phyloP scores from a whole-genome alignment of 2,113 vertebrate species.

The Ameiurus melas region DNA sequence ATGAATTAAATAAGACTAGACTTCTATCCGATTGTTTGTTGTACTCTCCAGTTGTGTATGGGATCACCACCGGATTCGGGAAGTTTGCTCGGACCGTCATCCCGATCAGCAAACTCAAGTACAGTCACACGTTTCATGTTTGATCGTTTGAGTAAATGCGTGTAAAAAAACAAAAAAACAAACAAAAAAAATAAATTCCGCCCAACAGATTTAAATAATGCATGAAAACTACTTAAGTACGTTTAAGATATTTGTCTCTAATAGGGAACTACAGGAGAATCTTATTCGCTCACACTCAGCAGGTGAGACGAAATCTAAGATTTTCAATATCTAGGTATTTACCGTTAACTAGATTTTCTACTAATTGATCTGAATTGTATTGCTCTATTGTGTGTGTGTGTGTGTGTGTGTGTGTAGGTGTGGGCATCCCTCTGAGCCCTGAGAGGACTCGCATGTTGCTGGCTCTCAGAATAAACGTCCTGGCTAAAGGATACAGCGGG shows the following conservation, averaged over 20 bases:
- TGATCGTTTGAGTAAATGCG: background rate
- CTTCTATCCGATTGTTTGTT: conserved; percentile 31
- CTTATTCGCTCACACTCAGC: conserved; percentile 95
- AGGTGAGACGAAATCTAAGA: conserved; percentile 72
- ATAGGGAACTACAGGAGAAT: conserved; percentile 94
- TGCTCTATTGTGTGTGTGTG: background rate
- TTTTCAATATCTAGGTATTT: background rate
- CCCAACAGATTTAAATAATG: background rate
- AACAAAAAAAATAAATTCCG: background rate
- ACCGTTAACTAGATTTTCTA: background rate
- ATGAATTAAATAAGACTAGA: background rate
- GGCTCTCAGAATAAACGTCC: conserved; percentile 92
- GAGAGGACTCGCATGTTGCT: conserved; percentile 94
- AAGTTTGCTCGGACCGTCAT: conserved; percentile 97
- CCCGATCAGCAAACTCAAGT: conserved; percentile 89
- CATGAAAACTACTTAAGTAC: background rate
- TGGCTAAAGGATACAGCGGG: conserved; percentile 96
- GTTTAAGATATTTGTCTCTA: conserved; percentile 43
- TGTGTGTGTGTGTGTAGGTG: conserved; percentile 69
- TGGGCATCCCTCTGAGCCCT: conserved; percentile 91
- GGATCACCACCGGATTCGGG: conserved; percentile 97
- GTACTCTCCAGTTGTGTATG: conserved; percentile 87
- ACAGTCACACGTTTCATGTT: conserved; percentile 54
- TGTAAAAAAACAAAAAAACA: background rate
- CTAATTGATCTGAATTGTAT: background rate